These are phyloP conservation scores for Lithobates sylvaticus DNA, from an alignment of 2,797 vertebrate genomes.

Conservation along the genomic window DNA sequence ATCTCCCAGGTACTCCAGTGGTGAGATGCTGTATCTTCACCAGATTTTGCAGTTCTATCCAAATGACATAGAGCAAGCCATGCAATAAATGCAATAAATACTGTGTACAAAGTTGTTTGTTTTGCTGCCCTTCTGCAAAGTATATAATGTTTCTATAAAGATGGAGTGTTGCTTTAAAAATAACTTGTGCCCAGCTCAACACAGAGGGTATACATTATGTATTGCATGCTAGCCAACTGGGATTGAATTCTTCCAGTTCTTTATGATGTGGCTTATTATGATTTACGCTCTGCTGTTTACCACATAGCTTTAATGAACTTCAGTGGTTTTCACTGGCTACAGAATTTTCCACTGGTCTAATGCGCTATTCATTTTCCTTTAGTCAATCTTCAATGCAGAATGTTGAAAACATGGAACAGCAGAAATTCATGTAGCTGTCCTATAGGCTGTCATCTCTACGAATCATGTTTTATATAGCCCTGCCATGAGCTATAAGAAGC, in stretches of 20 bases:
- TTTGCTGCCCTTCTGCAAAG: too few species aligned
- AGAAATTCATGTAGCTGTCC: slow-evolving; percentile 9
- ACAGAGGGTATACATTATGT: not conserved
- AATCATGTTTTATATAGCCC: slow-evolving; percentile 15
- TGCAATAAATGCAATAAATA: too few species aligned
- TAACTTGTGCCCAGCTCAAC: too few species aligned
- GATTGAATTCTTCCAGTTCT: not conserved
- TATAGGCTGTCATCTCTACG: slow-evolving; percentile 11
- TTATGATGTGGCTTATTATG: not conserved
- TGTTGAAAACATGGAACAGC: not conserved
- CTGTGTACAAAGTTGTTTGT: too few species aligned
- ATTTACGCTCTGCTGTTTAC: not conserved
- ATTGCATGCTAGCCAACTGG: not conserved
- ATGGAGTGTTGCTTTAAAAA: not conserved
- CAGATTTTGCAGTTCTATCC: too few species aligned
- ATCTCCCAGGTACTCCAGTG: too few species aligned
- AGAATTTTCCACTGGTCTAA: not conserved
- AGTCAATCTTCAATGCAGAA: slow-evolving; percentile 19
- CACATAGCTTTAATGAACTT: not conserved
- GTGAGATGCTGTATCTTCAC: too few species aligned
- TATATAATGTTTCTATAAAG: not conserved
- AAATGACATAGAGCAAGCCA: too few species aligned
- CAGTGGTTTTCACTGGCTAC: too few species aligned
- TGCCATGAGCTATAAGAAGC: slow-evolving; percentile 12
- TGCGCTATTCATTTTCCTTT: not conserved